phyloP scores from a whole-genome alignment of 2,797 vertebrate species.

The Scolopax bukidnonensis region DNA sequence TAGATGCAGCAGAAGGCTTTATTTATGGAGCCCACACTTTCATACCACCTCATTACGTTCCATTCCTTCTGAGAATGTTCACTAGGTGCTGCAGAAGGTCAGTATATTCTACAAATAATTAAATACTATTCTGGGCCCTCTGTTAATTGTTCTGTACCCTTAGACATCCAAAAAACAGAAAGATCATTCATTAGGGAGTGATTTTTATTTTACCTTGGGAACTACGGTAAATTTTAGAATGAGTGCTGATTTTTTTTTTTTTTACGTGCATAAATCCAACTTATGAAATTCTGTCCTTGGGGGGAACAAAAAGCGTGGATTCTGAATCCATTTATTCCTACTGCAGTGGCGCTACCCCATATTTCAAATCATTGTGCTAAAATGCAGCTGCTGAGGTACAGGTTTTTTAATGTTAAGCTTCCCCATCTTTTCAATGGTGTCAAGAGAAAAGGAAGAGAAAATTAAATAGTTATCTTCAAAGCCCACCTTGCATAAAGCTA shows the following conservation, averaged over 20 bases:
- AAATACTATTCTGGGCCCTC: background rate
- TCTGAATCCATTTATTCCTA: background rate
- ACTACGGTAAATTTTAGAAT: background rate
- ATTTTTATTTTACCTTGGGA: background rate
- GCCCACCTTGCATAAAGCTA: slow-evolving; percentile 11
- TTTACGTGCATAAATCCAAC: background rate
- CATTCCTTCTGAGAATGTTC: background rate
- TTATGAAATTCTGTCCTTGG: background rate
- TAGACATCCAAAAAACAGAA: background rate
- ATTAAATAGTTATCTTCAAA: slow-evolving; percentile 63
- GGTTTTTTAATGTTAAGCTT: background rate
- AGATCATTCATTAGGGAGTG: background rate
- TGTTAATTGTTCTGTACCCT: background rate
- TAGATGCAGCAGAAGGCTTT: background rate
- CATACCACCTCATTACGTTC: background rate
- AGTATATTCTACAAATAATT: background rate
- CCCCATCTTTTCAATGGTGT: background rate
- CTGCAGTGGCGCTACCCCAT: background rate
- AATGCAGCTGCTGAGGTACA: background rate
- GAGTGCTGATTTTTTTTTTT: background rate
- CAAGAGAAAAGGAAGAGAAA: slow-evolving; percentile 28
- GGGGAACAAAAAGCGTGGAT: background rate
- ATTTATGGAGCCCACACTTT: background rate
- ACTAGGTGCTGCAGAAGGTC: background rate
- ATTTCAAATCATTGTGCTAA: background rate